phyloP scores from a whole-genome alignment of 2,888 invertebrate genomes.

The Microctonus aethiopoides region DNA sequence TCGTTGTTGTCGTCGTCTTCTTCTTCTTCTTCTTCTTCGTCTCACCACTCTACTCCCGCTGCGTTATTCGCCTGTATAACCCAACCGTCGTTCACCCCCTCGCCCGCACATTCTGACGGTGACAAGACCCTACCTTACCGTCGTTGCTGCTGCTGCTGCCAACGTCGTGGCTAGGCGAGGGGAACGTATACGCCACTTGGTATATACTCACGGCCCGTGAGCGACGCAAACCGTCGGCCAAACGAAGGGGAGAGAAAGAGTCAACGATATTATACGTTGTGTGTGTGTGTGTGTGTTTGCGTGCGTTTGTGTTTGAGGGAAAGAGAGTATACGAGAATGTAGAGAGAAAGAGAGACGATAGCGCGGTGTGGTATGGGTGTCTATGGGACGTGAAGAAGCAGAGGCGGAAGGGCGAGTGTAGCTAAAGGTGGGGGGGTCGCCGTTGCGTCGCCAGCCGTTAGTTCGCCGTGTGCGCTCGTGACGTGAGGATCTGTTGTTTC shows the following conservation, averaged over 20 bases:
- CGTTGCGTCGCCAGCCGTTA: constrained; percentile 69
- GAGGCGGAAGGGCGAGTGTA: constrained; percentile 35
- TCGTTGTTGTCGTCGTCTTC: constrained; percentile 37
- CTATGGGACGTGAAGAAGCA: neutral
- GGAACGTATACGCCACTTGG: constrained; percentile 14
- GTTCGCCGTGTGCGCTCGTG: constrained; percentile 86
- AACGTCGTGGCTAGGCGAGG: constrained; percentile 39
- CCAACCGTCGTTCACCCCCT: constrained; percentile 68
- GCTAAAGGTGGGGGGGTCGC: constrained; percentile 56
- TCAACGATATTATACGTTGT: no score
- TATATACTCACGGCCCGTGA: constrained; percentile 8
- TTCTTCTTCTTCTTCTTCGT: constrained; percentile 42
- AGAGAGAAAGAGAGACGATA: constrained; percentile 47
- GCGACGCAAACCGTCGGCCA: constrained; percentile 47
- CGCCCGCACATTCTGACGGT: constrained; percentile 67
- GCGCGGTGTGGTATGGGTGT: constrained; percentile 35
- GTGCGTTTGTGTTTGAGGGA: constrained; percentile 67
- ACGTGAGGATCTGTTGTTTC: constrained; percentile 76
- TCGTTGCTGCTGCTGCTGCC: constrained; percentile 43
- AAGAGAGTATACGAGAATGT: constrained; percentile 46
- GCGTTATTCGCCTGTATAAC: constrained; percentile 64
- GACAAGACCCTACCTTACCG: constrained; percentile 64
- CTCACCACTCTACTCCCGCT: constrained; percentile 67
- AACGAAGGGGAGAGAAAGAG: constrained; percentile 66
- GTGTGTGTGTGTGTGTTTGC: constrained; percentile 63